Evolutionary conservation across 2,113 vertebrate species (phyloP).

Genomic region (Stegostoma tigrinum): DNA sequence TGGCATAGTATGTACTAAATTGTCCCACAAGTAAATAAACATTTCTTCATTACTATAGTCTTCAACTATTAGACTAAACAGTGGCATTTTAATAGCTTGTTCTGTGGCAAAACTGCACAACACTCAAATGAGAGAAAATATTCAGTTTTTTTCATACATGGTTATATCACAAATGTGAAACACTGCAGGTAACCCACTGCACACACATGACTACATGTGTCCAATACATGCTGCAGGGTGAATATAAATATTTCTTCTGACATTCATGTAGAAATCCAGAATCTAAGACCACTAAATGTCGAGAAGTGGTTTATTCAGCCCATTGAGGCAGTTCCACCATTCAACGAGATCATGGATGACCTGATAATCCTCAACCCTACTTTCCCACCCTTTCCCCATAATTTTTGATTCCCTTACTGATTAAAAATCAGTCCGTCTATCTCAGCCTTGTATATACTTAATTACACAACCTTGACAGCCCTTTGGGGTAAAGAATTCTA

Average conservation of each 20-base stretch:
- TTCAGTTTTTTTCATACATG: conserved; percentile 44
- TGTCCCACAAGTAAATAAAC: neutral
- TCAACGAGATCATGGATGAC: too few relatives aligned
- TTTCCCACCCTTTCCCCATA: too few relatives aligned
- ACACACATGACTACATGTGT: neutral
- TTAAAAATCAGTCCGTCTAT: too few relatives aligned
- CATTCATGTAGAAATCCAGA: neutral
- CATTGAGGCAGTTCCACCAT: too few relatives aligned
- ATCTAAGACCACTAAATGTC: neutral
- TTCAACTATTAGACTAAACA: neutral
- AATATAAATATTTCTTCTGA: neutral
- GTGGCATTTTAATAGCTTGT: neutral
- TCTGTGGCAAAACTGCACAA: neutral
- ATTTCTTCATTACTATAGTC: neutral
- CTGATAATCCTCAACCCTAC: too few relatives aligned
- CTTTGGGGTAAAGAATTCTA: too few relatives aligned
- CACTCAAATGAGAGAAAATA: conserved; percentile 21
- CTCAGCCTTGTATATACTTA: too few relatives aligned
- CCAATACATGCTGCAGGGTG: neutral
- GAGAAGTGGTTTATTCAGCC: too few relatives aligned
- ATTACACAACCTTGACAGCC: too few relatives aligned
- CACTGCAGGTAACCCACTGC: neutral
- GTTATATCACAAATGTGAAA: neutral
- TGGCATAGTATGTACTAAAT: neutral
- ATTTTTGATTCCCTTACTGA: too few relatives aligned